A percentile compares a stretch with the other conserved stretches of the same genome.
phyloP scores from a whole-genome alignment of 2,888 invertebrate genomes.

The Argyresthia albistria region DNA sequence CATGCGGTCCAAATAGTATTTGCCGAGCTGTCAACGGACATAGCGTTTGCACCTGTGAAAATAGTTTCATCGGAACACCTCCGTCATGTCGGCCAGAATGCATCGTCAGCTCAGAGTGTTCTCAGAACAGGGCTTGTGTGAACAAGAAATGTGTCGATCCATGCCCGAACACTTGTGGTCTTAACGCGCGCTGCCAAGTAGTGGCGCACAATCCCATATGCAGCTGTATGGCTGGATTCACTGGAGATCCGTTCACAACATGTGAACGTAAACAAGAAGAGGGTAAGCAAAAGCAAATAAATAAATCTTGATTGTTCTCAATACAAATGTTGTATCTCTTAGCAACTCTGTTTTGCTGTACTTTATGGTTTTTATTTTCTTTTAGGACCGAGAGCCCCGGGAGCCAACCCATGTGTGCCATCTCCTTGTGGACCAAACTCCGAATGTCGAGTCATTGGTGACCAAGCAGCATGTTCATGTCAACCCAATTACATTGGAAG shows the following conservation, averaged over 20 bases:
- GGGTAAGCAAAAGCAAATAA: conserved; percentile 67
- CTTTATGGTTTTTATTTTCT: conserved; percentile 9
- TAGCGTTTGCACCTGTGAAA: conserved; percentile 85
- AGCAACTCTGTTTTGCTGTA: neutral
- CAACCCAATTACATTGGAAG: conserved; percentile 85
- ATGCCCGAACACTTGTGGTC: conserved; percentile 85
- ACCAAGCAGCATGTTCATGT: conserved; percentile 90
- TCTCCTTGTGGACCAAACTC: conserved; percentile 90
- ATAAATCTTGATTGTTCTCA: too few species aligned
- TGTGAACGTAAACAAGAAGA: conserved; percentile 76
- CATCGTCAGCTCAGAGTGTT: conserved; percentile 86
- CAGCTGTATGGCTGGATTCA: conserved; percentile 83
- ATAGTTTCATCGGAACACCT: conserved; percentile 82
- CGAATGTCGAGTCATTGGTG: conserved; percentile 84
- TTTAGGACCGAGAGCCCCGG: conserved; percentile 20
- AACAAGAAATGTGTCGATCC: conserved; percentile 87
- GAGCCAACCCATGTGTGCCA: conserved; percentile 80
- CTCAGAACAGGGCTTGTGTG: conserved; percentile 85
- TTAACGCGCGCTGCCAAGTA: conserved; percentile 86
- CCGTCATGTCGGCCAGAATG: conserved; percentile 88
- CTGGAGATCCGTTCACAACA: conserved; percentile 85
- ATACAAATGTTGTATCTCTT: neutral
- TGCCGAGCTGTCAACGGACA: conserved; percentile 84
- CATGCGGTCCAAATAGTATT: conserved; percentile 88
- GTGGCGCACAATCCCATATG: conserved; percentile 91